phyloP scores from a whole-genome alignment of 2,888 invertebrate species.

The Xestoiulus laeticollis region DNA sequence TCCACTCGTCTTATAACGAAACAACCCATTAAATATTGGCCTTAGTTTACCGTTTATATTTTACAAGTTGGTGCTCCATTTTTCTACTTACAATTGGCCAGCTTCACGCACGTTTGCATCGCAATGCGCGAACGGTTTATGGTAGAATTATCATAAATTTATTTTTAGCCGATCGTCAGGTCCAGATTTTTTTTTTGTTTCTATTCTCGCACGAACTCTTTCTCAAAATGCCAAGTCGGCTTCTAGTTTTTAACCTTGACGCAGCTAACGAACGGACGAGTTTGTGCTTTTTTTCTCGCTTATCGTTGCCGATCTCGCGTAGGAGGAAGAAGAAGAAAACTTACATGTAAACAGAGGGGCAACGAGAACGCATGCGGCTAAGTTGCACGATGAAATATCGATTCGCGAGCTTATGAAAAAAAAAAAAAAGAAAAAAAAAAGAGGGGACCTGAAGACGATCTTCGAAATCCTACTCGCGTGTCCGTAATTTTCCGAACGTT shows the following conservation, averaged over 20 bases:
- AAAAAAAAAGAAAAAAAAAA: too few relatives aligned
- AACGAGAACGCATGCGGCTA: background rate
- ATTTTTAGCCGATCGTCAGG: background rate
- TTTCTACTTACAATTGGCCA: too few relatives aligned
- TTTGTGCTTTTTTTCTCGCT: background rate
- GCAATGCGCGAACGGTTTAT: too few relatives aligned
- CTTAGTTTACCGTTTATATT: too few relatives aligned
- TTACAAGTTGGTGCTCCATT: too few relatives aligned
- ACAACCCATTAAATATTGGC: too few relatives aligned
- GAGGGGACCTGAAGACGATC: background rate
- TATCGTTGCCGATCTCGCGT: background rate
- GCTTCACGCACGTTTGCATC: too few relatives aligned
- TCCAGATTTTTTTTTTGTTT: background rate
- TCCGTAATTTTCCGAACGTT: background rate
- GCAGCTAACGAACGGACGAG: background rate
- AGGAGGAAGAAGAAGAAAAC: background rate
- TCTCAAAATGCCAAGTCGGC: background rate
- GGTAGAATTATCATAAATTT: background rate
- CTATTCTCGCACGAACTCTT: background rate
- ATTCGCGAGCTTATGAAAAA: background rate
- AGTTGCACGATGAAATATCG: background rate
- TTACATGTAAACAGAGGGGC: background rate
- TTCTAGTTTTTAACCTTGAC: background rate
- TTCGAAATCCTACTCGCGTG: background rate
- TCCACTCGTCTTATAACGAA: too few relatives aligned